phyloP scores from a whole-genome alignment of 2,888 invertebrate genomes.

The Thymelicus sylvestris region DNA sequence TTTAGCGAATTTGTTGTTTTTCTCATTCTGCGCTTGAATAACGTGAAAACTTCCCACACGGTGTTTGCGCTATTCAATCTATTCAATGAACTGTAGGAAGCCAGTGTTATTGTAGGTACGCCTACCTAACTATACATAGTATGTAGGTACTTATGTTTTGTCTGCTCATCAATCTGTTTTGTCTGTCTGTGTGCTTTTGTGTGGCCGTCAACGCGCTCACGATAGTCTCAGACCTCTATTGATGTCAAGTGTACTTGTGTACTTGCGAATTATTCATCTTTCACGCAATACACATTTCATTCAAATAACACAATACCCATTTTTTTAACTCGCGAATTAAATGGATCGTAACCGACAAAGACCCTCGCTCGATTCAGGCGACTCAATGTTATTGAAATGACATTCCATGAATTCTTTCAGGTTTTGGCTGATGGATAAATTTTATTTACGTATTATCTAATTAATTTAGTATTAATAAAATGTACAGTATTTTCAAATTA shows the following conservation, averaged over 20 bases:
- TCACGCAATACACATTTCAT: conserved; percentile 9
- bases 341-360: conserved; percentile 8
- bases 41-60: conserved; percentile 71
- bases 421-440: background rate
- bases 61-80: conserved; percentile 58
- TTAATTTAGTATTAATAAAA: too few relatives aligned
- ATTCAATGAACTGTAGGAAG: conserved; percentile 49
- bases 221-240: conserved; percentile 47
- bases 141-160: conserved; percentile 46
- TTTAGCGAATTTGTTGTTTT: conserved; percentile 63
- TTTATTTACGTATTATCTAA: too few relatives aligned
- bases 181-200: conserved; percentile 66
- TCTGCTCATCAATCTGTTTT: conserved; percentile 57
- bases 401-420: background rate
- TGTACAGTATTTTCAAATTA: too few relatives aligned
- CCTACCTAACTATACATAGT: conserved; percentile 41
- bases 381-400: background rate
- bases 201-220: conserved; percentile 52
- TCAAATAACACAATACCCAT: conserved; percentile 13
- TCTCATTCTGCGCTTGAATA: conserved; percentile 47
- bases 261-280: conserved; percentile 46
- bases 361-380: background rate
- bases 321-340: conserved; percentile 7
- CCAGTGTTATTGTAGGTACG: conserved; percentile 15
- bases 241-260: conserved; percentile 56